Base-by-base conservation (phyloP, 2,113 vertebrate species). In the Gadus chalcogrammus region DNA sequence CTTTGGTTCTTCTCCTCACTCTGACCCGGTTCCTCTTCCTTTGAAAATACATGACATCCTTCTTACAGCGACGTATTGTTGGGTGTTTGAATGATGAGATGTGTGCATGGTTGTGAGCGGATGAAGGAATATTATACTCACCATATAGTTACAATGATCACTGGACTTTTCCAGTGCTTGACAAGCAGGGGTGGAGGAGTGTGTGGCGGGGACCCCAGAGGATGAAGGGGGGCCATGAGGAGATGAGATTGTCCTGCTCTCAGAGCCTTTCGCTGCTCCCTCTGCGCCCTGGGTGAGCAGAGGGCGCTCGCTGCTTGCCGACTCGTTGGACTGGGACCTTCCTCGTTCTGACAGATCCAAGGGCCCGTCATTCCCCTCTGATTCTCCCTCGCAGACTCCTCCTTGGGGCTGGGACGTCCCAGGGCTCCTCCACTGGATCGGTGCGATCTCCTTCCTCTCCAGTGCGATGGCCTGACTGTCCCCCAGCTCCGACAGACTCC, bases 281-380 rank as follows among this genome's bases (percentile, higher is more conserved):
- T 73, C 72, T 60, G 20, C 3, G 67, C 61, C 42, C 8, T 48
- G 42, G 8, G 42, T 11, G 42, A 12, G 2, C 42, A 12, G 11
- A 12, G 42, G 12, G 0, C 63, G 67, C 16, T 78, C 61, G 15
- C 65, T 63, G 64, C 27, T 74, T 1, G 66, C 17, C 0, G 24
- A 42, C 15, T 78, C 69, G 59, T 38, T 77, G 2, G 76, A 58
- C 76, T 88, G 89, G 61, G 77, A 71, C 67, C 83, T 85, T 9
- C 87, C 85, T 12, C 72, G 67, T 20, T 88, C 90, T 0, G 92
- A 93, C 2, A 93, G 81, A 73, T 93, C 92, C 58, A 93, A 73
- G 64, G 92, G 92, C 3, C 79, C 71, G 1, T 93, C 91, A 1
- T 17, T 15, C 17, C 18, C 18, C 8, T 85, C 82, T 72, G 20